phyloP scores from a whole-genome alignment of 2,113 vertebrate species.

The Mustela lutreola region DNA sequence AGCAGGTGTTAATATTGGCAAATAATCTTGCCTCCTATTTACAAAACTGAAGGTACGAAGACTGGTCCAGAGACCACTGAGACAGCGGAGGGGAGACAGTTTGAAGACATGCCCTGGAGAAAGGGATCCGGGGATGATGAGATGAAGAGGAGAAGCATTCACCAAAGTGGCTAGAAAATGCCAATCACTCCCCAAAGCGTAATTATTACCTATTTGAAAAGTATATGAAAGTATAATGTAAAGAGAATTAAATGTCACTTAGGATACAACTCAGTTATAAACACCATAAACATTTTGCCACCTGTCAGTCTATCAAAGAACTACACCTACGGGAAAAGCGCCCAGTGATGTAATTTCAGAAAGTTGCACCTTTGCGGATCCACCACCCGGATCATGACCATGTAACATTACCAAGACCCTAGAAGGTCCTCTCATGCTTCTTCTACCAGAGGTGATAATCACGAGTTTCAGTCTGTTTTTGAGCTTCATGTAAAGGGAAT shows the following conservation, averaged over 20 bases:
- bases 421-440: not conserved
- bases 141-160: not conserved
- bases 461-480: not conserved
- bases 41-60: not conserved
- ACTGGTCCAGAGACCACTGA: not conserved
- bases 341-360: not conserved
- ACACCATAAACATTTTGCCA: not conserved
- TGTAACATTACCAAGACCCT: not conserved
- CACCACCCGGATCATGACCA: not conserved
- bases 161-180: not conserved
- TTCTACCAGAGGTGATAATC: not conserved
- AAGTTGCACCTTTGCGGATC: not conserved
- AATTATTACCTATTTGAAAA: not conserved
- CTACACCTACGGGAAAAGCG: not conserved
- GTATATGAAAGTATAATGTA: not conserved
- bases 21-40: not conserved
- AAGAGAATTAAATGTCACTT: slow-evolving; percentile 6
- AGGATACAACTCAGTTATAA: not conserved
- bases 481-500: not conserved
- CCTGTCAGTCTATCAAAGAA: slow-evolving; percentile 3
- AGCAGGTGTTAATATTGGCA: not conserved
- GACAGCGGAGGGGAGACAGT: not conserved
- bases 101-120: not conserved
- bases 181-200: not conserved
- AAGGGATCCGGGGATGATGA: not conserved